phyloP scores from a whole-genome alignment of 2,888 invertebrate species.

The Parnassius smintheus region DNA sequence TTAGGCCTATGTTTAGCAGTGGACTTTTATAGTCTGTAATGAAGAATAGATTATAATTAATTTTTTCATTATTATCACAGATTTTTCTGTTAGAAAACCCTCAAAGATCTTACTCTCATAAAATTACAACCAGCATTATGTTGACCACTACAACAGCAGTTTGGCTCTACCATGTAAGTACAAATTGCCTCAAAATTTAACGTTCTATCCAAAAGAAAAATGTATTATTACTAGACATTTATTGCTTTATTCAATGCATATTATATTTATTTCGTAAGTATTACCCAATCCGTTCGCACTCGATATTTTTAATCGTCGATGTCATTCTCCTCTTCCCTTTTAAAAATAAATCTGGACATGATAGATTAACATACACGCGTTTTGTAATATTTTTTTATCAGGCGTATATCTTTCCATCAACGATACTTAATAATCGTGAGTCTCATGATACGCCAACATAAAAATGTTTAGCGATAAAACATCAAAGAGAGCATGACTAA shows the following conservation, averaged over 20 bases:
- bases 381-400: constrained; percentile 45
- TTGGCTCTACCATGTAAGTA: no score
- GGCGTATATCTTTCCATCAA: constrained; percentile 51
- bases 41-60: no score
- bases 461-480: constrained; percentile 70
- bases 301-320: constrained; percentile 31
- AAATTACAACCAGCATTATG: no score
- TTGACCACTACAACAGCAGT: no score
- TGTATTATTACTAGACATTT: neutral
- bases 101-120: no score
- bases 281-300: constrained; percentile 14
- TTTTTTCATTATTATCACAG: no score
- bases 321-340: constrained; percentile 22
- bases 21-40: no score
- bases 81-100: no score
- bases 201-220: neutral
- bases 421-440: constrained; percentile 52
- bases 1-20: no score
- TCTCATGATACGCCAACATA: constrained; percentile 57
- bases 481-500: constrained; percentile 72
- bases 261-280: constrained; percentile 7
- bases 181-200: no score
- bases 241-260: neutral
- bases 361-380: constrained; percentile 36
- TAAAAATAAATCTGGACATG: constrained; percentile 31